Conservation (phyloP, 2,113 vertebrate genomes). For the Colossoma macropomum region DNA sequence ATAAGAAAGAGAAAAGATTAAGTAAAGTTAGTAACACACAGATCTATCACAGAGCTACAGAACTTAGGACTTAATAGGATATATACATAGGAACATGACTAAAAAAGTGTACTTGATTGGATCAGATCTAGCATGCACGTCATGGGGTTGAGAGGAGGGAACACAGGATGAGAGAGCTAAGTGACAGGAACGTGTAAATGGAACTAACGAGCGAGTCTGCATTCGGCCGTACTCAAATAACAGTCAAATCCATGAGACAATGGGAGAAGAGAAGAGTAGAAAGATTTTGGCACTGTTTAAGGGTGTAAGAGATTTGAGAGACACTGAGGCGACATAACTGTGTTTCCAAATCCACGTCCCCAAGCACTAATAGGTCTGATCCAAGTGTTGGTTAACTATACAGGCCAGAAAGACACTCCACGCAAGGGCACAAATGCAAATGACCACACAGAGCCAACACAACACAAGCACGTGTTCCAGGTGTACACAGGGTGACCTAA, state of each 20-base stretch:
- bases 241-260: slow-evolving; percentile 32
- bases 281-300: background rate
- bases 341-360: slow-evolving; percentile 19
- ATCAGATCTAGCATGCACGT: slow-evolving; percentile 35
- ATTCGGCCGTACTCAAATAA: slow-evolving; percentile 6
- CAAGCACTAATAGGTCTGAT: background rate
- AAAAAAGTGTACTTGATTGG: background rate
- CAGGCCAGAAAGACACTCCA: background rate
- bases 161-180: background rate
- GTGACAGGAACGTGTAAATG: slow-evolving; percentile 22
- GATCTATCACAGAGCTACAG: slow-evolving; percentile 1
- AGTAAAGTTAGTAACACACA: slow-evolving; percentile 10
- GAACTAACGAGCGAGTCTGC: slow-evolving; percentile 3
- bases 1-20: background rate
- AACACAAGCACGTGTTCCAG: background rate
- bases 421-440: background rate
- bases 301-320: background rate
- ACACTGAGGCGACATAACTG: slow-evolving; percentile 1
- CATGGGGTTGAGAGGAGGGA: background rate
- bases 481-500: too few relatives aligned
- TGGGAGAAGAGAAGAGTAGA: background rate
- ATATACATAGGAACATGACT: background rate
- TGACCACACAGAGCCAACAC: background rate
- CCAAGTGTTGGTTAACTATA: background rate
- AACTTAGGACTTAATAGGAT: background rate